Evolutionary conservation across 1,140 invertebrate species (phyloP).

Genomic region (Epicauta chinensis): DNA sequence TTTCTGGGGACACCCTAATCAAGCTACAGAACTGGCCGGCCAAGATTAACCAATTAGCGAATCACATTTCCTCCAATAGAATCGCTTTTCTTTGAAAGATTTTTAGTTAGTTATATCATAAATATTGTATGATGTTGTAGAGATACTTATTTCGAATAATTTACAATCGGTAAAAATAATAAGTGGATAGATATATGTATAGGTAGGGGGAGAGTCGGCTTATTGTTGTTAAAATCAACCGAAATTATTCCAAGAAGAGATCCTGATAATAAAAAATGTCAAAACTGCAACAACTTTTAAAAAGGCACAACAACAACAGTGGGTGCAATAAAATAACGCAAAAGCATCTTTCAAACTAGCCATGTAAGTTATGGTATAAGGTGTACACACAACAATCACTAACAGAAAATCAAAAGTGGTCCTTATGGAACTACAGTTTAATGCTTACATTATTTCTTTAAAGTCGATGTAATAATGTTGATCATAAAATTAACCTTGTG

Average conservation of each 20-base stretch:
- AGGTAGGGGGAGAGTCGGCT: background rate
- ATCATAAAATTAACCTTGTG: conserved; percentile 37
- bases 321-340: conserved; percentile 26
- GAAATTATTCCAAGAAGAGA: conserved; percentile 11
- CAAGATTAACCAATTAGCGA: conserved; percentile 13
- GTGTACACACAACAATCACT: background rate
- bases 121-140: too few relatives aligned
- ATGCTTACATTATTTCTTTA: conserved; percentile 3
- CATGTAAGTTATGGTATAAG: conserved; percentile 27
- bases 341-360: conserved; percentile 30
- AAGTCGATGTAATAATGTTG: conserved; percentile 29
- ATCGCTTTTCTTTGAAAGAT: too few relatives aligned
- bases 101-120: too few relatives aligned
- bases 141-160: background rate
- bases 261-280: conserved; percentile 20
- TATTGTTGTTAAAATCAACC: conserved; percentile 5
- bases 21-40: conserved; percentile 7
- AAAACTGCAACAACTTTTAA: conserved; percentile 22
- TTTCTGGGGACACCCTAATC: too few relatives aligned
- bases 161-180: background rate
- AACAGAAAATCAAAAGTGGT: too few relatives aligned
- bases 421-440: too few relatives aligned
- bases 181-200: background rate
- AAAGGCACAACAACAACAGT: background rate
- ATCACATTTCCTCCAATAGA: background rate